Percentiles rank a stretch among this genome's conserved stretches.
Evolutionary conservation across 2,797 vertebrate genomes (phyloP).

Genomic region (Arrhamphus sclerolepis): DNA sequence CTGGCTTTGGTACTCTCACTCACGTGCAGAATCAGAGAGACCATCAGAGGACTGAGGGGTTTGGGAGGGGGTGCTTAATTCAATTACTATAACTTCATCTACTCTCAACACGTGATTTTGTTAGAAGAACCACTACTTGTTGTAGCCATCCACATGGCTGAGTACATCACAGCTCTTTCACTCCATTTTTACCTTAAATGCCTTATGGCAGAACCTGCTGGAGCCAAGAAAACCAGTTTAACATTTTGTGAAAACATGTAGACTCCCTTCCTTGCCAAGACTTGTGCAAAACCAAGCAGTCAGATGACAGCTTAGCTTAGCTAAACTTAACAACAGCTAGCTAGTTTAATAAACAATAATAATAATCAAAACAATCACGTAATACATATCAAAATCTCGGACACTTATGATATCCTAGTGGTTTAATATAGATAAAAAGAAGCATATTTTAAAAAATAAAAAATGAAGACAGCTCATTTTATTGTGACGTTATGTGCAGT

Average conservation of each 20-base stretch:
- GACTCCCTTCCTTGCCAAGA: background rate
- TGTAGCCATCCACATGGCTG: constrained; percentile 24
- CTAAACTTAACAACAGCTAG: constrained; percentile 1
- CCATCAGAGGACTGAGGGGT: constrained; percentile 28
- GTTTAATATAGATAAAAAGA: no score
- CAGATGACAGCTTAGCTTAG: background rate
- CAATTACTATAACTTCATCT: constrained; percentile 56
- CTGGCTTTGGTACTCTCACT: background rate
- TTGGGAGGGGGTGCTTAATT: constrained; percentile 58
- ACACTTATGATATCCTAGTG: no score
- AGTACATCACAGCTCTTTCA: background rate
- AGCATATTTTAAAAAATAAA: no score
- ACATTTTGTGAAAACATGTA: background rate
- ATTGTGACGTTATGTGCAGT: no score
- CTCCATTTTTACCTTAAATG: constrained; percentile 38
- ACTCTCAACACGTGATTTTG: constrained; percentile 57
- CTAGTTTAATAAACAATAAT: no score
- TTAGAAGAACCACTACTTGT: constrained; percentile 47
- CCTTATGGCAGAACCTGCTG: constrained; percentile 66
- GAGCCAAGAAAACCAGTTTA: constrained; percentile 76
- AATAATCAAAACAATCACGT: no score
- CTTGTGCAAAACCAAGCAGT: background rate
- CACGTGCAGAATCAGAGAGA: constrained; percentile 28
- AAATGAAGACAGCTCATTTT: no score
- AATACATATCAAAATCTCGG: no score